Evolutionary conservation across 2,113 vertebrate species (phyloP), one percentile per base, ranked within the genome.

Genomic region (Callaeas wilsoni): DNA sequence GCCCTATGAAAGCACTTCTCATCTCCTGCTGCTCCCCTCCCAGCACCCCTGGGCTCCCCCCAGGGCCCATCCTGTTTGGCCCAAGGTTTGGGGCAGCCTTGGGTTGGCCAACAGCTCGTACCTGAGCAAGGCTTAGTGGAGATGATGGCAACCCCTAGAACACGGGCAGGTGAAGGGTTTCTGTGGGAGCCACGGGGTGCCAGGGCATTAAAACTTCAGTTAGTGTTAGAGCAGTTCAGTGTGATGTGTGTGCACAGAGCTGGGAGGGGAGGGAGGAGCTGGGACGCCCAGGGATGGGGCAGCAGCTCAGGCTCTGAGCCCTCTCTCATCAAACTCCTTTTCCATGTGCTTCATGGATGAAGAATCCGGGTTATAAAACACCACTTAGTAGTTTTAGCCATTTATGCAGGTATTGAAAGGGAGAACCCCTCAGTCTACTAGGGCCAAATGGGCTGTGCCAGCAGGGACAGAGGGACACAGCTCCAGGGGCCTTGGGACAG

Each of bases 211-310:
- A 69, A 59, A 14, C 27, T 53, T 2, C 29, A 42, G 39, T 18
- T 50, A 1, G 37, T 1, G 13, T 32, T 27, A n/a, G n/a, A n/a
- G 6, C n/a, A 46, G 16, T 0, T 3, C 5, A 1, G 47, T 3
- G 56, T 2, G 13, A 41, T 0, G 4, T 22, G 75, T 23, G 65
- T 15, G 52, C 29, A 5, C 7, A 19, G 59, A 25, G 49, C 63
- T 17, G 4, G 70, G n/a, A 42, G 44, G 30, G 16, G 52, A 37
- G 2, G 16, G 56, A 63, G 52, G 18, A 63, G 78, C 65, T 18
- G 32, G 42, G n/a, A 1, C 3, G 1, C 41, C 29, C 41, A 7
- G 74, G 69, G 37, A 1, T 10, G 23, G 49, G 44, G 26, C 21
- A 77, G 50, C 26, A 47, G 55, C 77, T 74, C 68, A 2, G 42